Percentiles rank a stretch among this genome's conserved stretches.
phyloP scores from a whole-genome alignment of 2,113 vertebrate species.

The Ursus arctos region DNA sequence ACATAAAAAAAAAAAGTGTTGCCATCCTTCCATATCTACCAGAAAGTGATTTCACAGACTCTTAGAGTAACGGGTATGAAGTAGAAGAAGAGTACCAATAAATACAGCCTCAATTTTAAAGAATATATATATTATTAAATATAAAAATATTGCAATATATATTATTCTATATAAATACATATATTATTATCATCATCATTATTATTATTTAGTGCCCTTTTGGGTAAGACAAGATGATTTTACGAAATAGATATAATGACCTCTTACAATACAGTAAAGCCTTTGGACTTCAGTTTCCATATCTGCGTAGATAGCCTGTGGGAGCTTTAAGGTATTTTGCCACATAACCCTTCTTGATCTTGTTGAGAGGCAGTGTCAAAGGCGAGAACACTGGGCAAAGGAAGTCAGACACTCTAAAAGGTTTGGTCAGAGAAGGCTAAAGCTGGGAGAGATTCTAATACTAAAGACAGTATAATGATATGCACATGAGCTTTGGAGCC shows the following conservation, averaged over 20 bases:
- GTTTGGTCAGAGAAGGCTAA: neutral
- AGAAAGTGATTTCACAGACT: neutral
- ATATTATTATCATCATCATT: neutral
- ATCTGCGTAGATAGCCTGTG: neutral
- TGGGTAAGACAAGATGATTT: neutral
- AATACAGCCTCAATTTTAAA: neutral
- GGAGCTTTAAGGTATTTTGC: neutral
- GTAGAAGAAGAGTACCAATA: rapidly evolving
- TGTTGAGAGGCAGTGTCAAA: neutral
- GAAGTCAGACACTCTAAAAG: neutral
- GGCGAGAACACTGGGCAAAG: neutral
- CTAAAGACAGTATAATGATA: neutral
- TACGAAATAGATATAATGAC: neutral
- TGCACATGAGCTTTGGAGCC: neutral
- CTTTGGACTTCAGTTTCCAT: neutral
- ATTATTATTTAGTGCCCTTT: neutral
- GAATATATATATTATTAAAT: neutral
- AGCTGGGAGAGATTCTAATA: neutral
- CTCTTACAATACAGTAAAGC: neutral
- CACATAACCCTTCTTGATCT: neutral
- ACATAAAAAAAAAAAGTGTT: neutral
- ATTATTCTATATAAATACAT: neutral
- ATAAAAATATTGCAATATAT: neutral
- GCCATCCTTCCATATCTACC: neutral
- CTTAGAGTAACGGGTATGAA: neutral